A percentile compares a stretch with the other conserved stretches of the same genome.
Evolutionary conservation across 2,797 vertebrate species (phyloP).

Genomic region (Aphelocoma californica): DNA sequence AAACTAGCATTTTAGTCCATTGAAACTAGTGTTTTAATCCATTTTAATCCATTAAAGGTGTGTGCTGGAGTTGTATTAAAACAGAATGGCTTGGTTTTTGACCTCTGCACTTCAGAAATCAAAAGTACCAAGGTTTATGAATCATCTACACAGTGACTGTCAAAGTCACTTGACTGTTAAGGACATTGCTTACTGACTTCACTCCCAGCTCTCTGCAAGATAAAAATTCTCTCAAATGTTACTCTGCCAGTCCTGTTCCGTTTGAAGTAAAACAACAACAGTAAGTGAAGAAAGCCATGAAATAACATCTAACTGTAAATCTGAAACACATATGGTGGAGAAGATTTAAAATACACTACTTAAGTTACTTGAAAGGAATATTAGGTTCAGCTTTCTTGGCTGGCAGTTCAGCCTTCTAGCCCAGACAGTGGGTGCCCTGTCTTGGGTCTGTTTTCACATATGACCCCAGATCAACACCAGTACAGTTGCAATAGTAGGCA

Average conservation of each 20-base stretch:
- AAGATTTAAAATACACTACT: background rate
- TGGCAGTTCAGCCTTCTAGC: background rate
- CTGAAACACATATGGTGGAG: background rate
- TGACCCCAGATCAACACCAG: background rate
- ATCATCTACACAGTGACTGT: background rate
- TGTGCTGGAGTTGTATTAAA: background rate
- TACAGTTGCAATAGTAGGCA: background rate
- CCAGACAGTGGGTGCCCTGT: background rate
- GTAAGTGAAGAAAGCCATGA: background rate
- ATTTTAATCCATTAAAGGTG: background rate
- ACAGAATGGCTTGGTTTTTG: background rate
- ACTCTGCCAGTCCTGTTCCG: background rate
- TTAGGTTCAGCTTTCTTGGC: background rate
- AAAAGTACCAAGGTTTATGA: background rate
- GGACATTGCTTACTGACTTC: background rate
- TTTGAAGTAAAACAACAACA: background rate
- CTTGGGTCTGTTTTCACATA: background rate
- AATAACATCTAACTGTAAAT: background rate
- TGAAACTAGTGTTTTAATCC: background rate
- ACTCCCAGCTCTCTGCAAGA: background rate
- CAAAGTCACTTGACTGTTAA: background rate
- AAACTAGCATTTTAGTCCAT: background rate
- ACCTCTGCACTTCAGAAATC: background rate
- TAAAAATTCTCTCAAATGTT: background rate
- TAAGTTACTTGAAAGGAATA: background rate